Percentiles rank a stretch among this genome's conserved stretches.
Evolutionary conservation across 2,888 invertebrate species (phyloP).

Genomic region (Plebejus melissa): DNA sequence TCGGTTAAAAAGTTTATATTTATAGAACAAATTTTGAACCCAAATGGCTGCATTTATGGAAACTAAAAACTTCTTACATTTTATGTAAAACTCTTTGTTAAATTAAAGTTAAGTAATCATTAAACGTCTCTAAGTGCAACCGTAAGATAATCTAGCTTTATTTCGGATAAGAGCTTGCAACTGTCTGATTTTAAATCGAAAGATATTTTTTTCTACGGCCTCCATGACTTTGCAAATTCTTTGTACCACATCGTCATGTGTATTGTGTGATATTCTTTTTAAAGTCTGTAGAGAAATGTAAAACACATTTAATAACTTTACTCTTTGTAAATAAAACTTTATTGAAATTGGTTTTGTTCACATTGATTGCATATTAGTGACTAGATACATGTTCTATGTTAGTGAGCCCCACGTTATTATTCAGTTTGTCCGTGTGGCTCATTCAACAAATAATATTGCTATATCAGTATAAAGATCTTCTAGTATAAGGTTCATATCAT

Average conservation of each 20-base stretch:
- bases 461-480: conserved; percentile 18
- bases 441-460: conserved; percentile 20
- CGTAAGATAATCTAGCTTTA: too few species aligned
- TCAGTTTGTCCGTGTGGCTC: conserved; percentile 19
- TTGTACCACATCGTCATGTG: background rate
- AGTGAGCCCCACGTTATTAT: conserved; percentile 31
- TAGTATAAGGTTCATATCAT: conserved; percentile 2
- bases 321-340: background rate
- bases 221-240: background rate
- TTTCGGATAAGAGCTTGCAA: too few species aligned
- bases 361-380: conserved; percentile 36
- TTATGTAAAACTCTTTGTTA: too few species aligned
- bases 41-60: too few species aligned
- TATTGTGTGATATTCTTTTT: background rate
- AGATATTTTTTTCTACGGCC: too few species aligned
- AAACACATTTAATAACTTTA: conserved; percentile 16
- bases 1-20: background rate
- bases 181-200: too few species aligned
- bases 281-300: background rate
- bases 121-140: too few species aligned
- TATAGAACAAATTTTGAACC: background rate
- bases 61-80: too few species aligned
- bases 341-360: conserved; percentile 31
- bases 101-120: too few species aligned
- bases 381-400: conserved; percentile 34